Base-by-base conservation (phyloP, 2,113 vertebrate species). In the Nansenia antarctica region DNA sequence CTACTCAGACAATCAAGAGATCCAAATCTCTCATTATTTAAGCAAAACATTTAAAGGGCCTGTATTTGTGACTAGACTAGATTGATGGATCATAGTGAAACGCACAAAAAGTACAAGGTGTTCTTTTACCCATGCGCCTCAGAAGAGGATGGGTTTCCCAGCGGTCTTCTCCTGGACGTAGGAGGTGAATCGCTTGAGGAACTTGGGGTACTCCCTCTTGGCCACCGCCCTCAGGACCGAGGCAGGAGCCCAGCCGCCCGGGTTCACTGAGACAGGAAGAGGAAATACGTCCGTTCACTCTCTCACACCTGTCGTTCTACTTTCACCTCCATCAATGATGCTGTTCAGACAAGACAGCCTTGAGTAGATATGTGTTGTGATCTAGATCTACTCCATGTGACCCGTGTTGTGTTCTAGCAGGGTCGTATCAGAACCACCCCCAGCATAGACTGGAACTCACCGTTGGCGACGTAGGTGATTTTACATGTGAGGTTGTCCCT, bases 381-480 rank as follows among this genome's bases (percentile, higher is more conserved):
- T n/a, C n/a, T n/a, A n/a, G n/a, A n/a, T n/a, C n/a, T n/a, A n/a
- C n/a, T n/a, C n/a, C n/a, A n/a, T n/a, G n/a, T n/a, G n/a, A n/a
- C n/a, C n/a, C n/a, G n/a, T n/a, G n/a, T n/a, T n/a, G n/a, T 4
- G 7, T 49, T 49, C 45, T 9, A 49, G n/a, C 45, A 20, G n/a
- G 45, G 45, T 14, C n/a, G n/a, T n/a, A n/a, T n/a, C n/a, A n/a
- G n/a, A n/a, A n/a, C n/a, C 5, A 49, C 20, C 45, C 7, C n/a
- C 20, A 20, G 45, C 8, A n/a, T 8, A 8, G 5, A 35, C 6
- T 2, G n/a, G 31, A 20, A 32, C 93, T 77, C 91, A 99, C 98
- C 98, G 78, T 99, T 99, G 79, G 98, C 98, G 65, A 99, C 96
- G 68, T 99, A 99, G 0, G 97, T 99, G 86, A 99, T 99, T 94